Percentiles rank a stretch among this genome's conserved stretches.
Conservation (phyloP, 1,140 invertebrate genomes). For the Sycophaga agraensis region DNA sequence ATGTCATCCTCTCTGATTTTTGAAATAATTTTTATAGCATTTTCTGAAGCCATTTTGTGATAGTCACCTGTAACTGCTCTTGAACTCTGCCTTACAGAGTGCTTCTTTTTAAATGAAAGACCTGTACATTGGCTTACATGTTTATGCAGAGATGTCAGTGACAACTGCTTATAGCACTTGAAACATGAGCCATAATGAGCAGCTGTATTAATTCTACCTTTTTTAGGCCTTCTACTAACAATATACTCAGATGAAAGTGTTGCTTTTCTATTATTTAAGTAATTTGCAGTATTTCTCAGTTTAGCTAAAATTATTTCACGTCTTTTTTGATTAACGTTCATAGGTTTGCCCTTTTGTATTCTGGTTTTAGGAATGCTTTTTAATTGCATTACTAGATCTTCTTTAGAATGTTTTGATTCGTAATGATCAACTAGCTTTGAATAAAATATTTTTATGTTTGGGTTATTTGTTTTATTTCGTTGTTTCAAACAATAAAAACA, state of each 20-base stretch:
- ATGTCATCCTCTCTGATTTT: neutral
- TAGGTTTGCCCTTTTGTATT: neutral
- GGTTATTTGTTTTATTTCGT: neutral
- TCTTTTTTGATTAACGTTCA: too few relatives aligned
- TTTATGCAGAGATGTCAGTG: neutral
- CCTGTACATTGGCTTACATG: neutral
- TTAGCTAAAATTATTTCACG: neutral
- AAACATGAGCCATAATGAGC: neutral
- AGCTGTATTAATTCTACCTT: neutral
- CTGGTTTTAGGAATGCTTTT: neutral
- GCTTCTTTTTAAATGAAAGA: neutral
- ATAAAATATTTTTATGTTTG: neutral
- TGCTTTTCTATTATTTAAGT: neutral
- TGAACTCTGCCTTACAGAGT: neutral
- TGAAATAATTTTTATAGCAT: neutral
- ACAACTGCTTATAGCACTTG: neutral
- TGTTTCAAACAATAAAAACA: neutral
- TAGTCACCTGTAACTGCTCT: neutral
- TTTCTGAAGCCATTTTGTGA: neutral
- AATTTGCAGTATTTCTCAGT: neutral
- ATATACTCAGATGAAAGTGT: neutral
- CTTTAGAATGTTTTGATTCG: neutral
- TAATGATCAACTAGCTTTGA: neutral
- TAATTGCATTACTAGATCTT: neutral
- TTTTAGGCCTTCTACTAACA: neutral